Evolutionary conservation across 2,113 vertebrate genomes (phyloP).

Genomic region (Abramis brama): DNA sequence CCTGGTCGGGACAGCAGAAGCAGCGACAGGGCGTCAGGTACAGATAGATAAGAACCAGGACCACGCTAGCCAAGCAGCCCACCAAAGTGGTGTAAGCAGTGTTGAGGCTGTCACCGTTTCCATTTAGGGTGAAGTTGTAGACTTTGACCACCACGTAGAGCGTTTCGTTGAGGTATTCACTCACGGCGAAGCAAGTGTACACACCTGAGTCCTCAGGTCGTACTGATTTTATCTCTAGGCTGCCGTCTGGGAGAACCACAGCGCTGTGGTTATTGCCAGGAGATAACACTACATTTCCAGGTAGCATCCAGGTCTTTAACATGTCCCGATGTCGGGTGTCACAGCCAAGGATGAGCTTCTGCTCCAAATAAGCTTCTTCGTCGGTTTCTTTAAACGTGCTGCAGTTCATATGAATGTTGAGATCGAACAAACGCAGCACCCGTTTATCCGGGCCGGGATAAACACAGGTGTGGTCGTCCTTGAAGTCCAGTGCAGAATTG

Average conservation of each 20-base stretch:
- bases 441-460: slow-evolving; percentile 63
- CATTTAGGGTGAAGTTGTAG: slow-evolving; percentile 87
- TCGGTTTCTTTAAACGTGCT: slow-evolving; percentile 84
- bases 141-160: slow-evolving; percentile 91
- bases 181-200: slow-evolving; percentile 88
- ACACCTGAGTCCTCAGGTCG: slow-evolving; percentile 84
- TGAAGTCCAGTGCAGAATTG: slow-evolving; percentile 88
- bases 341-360: slow-evolving; percentile 81
- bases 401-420: slow-evolving; percentile 87
- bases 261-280: slow-evolving; percentile 78
- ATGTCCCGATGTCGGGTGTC: slow-evolving; percentile 86
- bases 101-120: slow-evolving; percentile 85
- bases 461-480: slow-evolving; percentile 82
- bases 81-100: slow-evolving; percentile 97
- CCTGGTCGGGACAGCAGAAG: slow-evolving; percentile 82
- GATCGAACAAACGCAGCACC: slow-evolving; percentile 72
- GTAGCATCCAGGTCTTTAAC: slow-evolving; percentile 85
- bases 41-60: slow-evolving; percentile 95
- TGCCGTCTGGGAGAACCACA: slow-evolving; percentile 79
- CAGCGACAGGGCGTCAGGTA: slow-evolving; percentile 96
- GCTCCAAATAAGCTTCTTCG: slow-evolving; percentile 85
- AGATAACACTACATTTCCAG: slow-evolving; percentile 76
- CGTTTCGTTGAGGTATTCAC: slow-evolving; percentile 89
- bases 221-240: slow-evolving; percentile 78
- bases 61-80: slow-evolving; percentile 93